phyloP scores from a whole-genome alignment of 2,113 vertebrate species.

The Psilopsiagon aymara region DNA sequence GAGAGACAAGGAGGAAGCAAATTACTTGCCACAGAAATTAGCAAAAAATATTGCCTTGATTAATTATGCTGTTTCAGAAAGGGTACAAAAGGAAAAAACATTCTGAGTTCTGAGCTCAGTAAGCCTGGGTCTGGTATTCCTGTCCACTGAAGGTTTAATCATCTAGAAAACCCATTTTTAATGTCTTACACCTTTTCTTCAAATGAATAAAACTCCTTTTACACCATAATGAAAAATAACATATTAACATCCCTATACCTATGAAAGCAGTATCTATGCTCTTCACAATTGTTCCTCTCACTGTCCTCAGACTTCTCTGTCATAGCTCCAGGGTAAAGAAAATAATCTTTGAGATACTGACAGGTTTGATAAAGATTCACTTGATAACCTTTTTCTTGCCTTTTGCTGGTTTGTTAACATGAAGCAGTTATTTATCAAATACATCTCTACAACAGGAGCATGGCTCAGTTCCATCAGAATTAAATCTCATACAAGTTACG shows the following conservation, averaged over 20 bases:
- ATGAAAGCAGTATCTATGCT: background rate
- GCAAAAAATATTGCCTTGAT: constrained; percentile 64
- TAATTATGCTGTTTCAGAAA: constrained; percentile 62
- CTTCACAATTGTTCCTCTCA: background rate
- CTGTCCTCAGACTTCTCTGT: background rate
- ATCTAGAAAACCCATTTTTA: background rate
- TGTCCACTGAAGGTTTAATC: background rate
- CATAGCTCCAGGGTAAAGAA: background rate
- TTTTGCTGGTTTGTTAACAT: background rate
- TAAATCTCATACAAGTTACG: background rate
- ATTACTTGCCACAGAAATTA: constrained; percentile 62
- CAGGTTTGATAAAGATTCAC: background rate
- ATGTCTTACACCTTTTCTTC: background rate
- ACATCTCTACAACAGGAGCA: background rate
- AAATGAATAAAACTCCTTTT: background rate
- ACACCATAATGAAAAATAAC: background rate
- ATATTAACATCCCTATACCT: background rate
- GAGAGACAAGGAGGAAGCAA: constrained; percentile 63
- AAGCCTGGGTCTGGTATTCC: background rate
- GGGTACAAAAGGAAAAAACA: background rate
- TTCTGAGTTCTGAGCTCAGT: background rate
- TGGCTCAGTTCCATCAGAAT: background rate
- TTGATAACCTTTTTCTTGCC: background rate
- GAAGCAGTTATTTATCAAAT: background rate
- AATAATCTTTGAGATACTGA: background rate